phyloP scores from a whole-genome alignment of 1,140 invertebrate species.

The Phthorimaea operculella region DNA sequence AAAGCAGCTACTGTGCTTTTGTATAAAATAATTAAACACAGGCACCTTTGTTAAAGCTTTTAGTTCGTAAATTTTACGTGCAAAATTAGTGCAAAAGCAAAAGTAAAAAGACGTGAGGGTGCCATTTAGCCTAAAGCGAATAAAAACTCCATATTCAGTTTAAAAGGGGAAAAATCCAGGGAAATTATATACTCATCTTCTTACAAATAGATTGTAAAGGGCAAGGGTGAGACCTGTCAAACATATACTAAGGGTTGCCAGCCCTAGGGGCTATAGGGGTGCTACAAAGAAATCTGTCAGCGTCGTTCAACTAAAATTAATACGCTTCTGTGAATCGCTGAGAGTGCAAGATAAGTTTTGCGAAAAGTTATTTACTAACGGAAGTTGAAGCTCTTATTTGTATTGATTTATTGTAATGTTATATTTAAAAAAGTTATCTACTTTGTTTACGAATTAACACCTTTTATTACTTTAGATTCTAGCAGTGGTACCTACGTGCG shows the following conservation, averaged over 20 bases:
- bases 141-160: constrained; percentile 45
- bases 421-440: too few species aligned
- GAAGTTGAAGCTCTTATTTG: too few species aligned
- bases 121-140: constrained; percentile 34
- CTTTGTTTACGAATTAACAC: too few species aligned
- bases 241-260: constrained; percentile 36
- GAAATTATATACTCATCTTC: constrained; percentile 58
- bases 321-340: not conserved
- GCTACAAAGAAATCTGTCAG: constrained; percentile 35
- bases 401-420: not conserved
- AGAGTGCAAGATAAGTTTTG: not conserved
- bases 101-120: constrained; percentile 18
- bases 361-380: not conserved
- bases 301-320: constrained; percentile 23
- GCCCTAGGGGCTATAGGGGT: constrained; percentile 35
- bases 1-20: too few species aligned
- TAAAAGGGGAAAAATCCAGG: constrained; percentile 47
- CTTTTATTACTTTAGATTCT: too few species aligned
- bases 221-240: constrained; percentile 37
- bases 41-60: too few species aligned
- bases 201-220: constrained; percentile 59
- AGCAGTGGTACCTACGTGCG: too few species aligned
- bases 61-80: too few species aligned
- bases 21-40: too few species aligned
- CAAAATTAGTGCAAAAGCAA: not conserved